phyloP scores from a whole-genome alignment of 2,797 vertebrate genomes.

The Brachymystax lenok region DNA sequence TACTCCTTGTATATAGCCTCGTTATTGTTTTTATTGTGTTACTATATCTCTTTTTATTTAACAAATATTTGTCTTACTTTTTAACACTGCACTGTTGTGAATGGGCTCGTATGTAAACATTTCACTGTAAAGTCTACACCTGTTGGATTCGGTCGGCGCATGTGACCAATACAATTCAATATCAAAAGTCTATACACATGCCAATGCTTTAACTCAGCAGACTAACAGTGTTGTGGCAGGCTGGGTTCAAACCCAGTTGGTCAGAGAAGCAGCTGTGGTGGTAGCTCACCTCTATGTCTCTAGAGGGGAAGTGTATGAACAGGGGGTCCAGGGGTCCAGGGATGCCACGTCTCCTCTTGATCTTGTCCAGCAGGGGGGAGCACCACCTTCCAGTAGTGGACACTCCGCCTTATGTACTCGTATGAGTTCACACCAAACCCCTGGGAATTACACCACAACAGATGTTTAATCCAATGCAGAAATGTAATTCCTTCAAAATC shows the following conservation, averaged over 20 bases:
- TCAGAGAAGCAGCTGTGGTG: neutral
- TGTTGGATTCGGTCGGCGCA: too few relatives aligned
- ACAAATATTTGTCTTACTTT: too few relatives aligned
- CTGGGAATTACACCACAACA: conserved; percentile 63
- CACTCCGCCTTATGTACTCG: conserved; percentile 90
- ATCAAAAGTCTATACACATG: neutral
- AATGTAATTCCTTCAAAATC: neutral
- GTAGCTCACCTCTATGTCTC: conserved; percentile 87
- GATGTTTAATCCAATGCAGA: neutral
- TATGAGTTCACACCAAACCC: conserved; percentile 87
- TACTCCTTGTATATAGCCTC: too few relatives aligned
- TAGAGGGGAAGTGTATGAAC: conserved; percentile 90
- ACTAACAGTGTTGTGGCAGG: neutral
- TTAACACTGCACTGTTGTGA: too few relatives aligned
- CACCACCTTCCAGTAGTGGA: conserved; percentile 93
- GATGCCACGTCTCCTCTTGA: conserved; percentile 86
- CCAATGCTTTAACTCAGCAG: neutral
- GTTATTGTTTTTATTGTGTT: too few relatives aligned
- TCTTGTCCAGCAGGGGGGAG: conserved; percentile 83
- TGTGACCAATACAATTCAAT: neutral
- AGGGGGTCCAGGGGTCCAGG: conserved; percentile 91
- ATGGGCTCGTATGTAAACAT: too few relatives aligned
- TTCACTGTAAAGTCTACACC: too few relatives aligned
- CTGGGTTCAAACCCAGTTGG: neutral
- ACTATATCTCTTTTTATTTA: too few relatives aligned